Conservation (phyloP, 1,140 invertebrate genomes). For the Heliothis virescens region DNA sequence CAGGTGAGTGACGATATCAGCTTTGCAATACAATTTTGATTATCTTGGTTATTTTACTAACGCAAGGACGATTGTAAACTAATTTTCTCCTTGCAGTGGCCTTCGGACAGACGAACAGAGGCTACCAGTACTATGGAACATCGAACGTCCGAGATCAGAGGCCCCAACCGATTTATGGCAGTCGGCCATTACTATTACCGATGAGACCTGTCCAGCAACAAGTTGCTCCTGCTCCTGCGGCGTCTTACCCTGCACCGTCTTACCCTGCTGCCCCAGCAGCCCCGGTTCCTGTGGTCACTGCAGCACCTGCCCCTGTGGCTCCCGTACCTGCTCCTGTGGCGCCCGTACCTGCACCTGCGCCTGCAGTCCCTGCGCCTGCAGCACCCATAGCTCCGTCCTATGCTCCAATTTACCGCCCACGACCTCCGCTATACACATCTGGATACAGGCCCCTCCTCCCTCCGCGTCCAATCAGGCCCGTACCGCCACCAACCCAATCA, state of each 20-base stretch:
- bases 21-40: background rate
- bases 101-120: background rate
- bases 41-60: background rate
- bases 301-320: background rate
- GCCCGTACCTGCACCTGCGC: background rate
- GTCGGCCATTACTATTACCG: background rate
- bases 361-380: background rate
- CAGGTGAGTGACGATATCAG: conserved; percentile 3
- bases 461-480: no score
- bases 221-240: background rate
- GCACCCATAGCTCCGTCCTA: background rate
- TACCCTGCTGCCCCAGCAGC: background rate
- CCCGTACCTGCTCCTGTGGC: background rate
- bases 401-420: background rate
- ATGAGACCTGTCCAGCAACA: background rate
- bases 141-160: conserved; percentile 37
- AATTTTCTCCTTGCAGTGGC: conserved; percentile 22
- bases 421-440: no score
- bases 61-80: background rate
- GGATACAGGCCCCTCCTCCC: no score
- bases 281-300: background rate
- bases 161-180: background rate
- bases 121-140: conserved; percentile 18
- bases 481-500: no score
- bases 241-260: no score